phyloP scores from a whole-genome alignment of 2,888 invertebrate genomes.

The Chaitophorus viminalis region DNA sequence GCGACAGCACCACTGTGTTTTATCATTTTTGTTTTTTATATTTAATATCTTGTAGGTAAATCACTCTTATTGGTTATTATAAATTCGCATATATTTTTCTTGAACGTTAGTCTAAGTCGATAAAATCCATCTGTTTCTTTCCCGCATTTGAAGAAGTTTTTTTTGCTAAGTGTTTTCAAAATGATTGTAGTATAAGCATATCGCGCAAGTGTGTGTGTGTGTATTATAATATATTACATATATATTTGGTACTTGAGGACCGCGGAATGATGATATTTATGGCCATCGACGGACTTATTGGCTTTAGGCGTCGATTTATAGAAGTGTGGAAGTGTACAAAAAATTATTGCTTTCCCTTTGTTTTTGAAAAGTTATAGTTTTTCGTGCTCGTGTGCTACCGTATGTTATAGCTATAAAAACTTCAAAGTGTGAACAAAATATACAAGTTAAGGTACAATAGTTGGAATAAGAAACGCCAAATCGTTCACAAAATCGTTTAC shows the following conservation, averaged over 20 bases:
- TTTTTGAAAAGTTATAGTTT: constrained; percentile 48
- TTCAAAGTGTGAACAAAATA: not conserved
- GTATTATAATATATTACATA: constrained; percentile 2
- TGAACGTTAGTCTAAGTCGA: constrained; percentile 41
- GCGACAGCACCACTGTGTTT: constrained; percentile 41
- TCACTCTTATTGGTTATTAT: constrained; percentile 53
- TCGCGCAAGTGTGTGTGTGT: not conserved
- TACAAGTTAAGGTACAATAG: not conserved
- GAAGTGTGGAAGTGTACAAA: constrained; percentile 22
- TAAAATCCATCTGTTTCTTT: constrained; percentile 60
- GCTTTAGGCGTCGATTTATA: constrained; percentile 58
- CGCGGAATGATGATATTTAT: constrained; percentile 56
- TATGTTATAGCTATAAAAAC: constrained; percentile 3
- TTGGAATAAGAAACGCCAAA: not conserved
- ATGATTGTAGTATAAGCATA: constrained; percentile 35
- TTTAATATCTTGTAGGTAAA: constrained; percentile 48
- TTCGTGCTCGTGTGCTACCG: not conserved
- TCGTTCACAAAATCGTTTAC: constrained; percentile 6
- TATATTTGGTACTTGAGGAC: constrained; percentile 27
- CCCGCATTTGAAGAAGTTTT: constrained; percentile 50
- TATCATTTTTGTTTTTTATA: constrained; percentile 29
- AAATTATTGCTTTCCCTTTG: constrained; percentile 51
- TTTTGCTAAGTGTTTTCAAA: constrained; percentile 50
- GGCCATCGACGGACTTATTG: constrained; percentile 51
- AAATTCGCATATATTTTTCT: constrained; percentile 55